These are phyloP conservation scores for Leptobrachium leishanense DNA, from an alignment of 2,113 vertebrate species.

Conservation along the genomic window DNA sequence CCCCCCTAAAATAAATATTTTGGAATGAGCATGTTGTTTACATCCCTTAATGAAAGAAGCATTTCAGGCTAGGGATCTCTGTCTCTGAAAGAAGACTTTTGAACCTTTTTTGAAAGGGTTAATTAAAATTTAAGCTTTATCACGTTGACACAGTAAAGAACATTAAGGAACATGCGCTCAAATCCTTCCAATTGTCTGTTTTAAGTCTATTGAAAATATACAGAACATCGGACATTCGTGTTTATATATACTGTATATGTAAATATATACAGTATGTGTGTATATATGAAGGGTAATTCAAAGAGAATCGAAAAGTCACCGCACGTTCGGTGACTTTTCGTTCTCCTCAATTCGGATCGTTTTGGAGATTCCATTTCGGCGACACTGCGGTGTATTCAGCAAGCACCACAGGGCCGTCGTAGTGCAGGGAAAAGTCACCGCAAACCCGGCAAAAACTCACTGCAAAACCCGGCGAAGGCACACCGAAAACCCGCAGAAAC, in stretches of 20 bases:
- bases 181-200: not conserved
- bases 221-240: no score
- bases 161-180: not conserved
- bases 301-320: no score
- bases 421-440: no score
- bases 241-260: not conserved
- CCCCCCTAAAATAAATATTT: conserved; percentile 66
- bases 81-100: not conserved
- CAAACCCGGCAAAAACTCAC: no score
- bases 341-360: no score
- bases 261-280: not conserved
- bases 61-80: conserved; percentile 25
- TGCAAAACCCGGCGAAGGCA: no score
- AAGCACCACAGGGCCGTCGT: no score
- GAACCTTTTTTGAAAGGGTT: not conserved
- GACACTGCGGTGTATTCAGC: no score
- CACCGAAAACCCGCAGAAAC: no score
- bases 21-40: conserved; percentile 62
- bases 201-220: no score
- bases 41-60: conserved; percentile 71
- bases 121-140: not conserved
- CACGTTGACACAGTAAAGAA: not conserved
- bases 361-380: no score
- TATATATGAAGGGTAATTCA: conserved; percentile 4
- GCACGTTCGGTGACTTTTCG: no score